Base-by-base conservation (phyloP, 2,888 invertebrate species). In the Synanthedon tipuliformis region DNA sequence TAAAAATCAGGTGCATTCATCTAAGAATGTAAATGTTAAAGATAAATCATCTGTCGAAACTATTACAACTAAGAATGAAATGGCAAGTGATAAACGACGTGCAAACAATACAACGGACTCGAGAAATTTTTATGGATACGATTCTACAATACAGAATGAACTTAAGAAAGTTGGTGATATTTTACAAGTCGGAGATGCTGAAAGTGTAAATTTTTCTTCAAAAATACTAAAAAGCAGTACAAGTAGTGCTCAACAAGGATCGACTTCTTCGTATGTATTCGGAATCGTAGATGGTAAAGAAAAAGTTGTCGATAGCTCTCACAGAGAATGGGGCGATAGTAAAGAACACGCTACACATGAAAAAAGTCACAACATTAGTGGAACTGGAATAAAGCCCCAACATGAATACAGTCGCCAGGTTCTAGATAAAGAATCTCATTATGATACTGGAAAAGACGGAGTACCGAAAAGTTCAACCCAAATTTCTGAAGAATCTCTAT, bases 261-360 rank as follows among this genome's bases (percentile, higher is more conserved):
- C 91, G 13, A 89, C 89, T 7, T 89, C 90, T 5, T 91, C 91
- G 50, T 92, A 92, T 62, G 89, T 88, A 3, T 84, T 92, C 55
- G 90, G 92, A 80, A 82, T 90, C 51, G 84, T 91, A 40, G 89
- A 91, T 66, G 91, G 91, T 3, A 89, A 90, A 67, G 89, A 91
- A 72, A 76, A 82, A 56, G 76, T 91, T 41, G 80, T 91, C 11
- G 90, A 91, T 56, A 85, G 87, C 59, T 85, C 89, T 58, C 89
- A 89, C 52, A 87, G 90, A 64, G 90, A 91, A 74, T 87, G 89
- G 75, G 89, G 89, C 50, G 88, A 88, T 55, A 88, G 78, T 63
- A 81, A 88, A 62, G 84, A 86, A 51, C 81, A 80, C 64, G 71
- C 81, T 5, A 80, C 86, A 34, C 76, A 89, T 57, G 91, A 91